Percentiles rank a stretch among this genome's conserved stretches.
Evolutionary conservation across 2,888 invertebrate genomes (phyloP).

Genomic region (Enoplolaimus lenunculus): DNA sequence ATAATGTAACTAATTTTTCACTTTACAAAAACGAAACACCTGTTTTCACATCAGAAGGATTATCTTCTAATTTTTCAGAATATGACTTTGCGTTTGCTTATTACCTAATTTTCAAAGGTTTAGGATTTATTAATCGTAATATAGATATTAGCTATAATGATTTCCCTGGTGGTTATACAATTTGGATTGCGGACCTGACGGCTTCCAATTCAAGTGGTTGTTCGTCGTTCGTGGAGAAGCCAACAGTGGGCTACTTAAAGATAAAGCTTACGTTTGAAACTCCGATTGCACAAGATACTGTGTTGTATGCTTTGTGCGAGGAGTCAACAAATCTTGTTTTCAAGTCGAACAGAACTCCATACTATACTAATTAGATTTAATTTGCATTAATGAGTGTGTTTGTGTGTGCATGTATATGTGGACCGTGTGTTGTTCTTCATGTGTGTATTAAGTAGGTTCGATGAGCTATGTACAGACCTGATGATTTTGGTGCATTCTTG

Average conservation of each 20-base stretch:
- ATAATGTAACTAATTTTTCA: neutral
- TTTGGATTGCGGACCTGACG: neutral
- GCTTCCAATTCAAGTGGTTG: neutral
- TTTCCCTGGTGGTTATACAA: slow-evolving; percentile 6
- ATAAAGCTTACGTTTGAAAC: neutral
- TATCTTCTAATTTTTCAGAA: neutral
- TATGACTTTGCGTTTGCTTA: neutral
- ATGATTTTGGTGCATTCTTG: too few relatives aligned
- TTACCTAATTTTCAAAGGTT: neutral
- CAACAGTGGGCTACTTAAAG: neutral
- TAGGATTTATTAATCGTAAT: neutral
- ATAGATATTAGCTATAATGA: neutral
- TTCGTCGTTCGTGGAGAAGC: neutral
- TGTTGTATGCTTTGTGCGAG: neutral
- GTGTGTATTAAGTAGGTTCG: too few relatives aligned
- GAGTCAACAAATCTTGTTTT: neutral
- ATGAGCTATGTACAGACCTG: too few relatives aligned
- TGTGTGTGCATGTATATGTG: too few relatives aligned
- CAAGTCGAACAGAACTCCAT: neutral
- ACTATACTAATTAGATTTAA: too few relatives aligned
- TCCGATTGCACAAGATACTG: neutral
- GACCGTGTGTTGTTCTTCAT: too few relatives aligned
- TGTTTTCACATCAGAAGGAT: neutral
- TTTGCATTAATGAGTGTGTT: too few relatives aligned
- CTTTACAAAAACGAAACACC: slow-evolving; percentile 5